phyloP scores from a whole-genome alignment of 2,888 invertebrate species.

The Pollenia angustigena region DNA sequence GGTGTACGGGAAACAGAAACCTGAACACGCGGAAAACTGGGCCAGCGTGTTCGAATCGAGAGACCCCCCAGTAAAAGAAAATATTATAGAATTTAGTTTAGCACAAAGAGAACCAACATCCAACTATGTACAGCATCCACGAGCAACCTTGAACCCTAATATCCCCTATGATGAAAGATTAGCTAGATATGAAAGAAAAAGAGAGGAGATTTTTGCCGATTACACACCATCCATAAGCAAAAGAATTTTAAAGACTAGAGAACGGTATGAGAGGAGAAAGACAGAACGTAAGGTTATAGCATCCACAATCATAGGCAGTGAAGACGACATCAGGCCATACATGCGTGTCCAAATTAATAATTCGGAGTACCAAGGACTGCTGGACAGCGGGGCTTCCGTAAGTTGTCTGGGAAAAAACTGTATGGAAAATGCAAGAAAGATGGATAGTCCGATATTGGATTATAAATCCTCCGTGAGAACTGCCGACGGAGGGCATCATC shows the following conservation, averaged over 20 bases:
- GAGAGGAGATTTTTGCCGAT: no score
- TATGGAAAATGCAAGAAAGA: slow-evolving; percentile 3
- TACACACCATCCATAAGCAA: no score
- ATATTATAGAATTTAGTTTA: neutral
- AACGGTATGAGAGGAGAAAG: no score
- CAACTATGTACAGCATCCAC: neutral
- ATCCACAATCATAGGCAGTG: no score
- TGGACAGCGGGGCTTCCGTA: slow-evolving; percentile 10
- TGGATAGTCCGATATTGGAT: neutral
- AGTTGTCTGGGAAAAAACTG: slow-evolving; percentile 3
- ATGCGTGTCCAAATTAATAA: no score
- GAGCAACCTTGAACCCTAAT: neutral
- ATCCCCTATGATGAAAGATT: no score
- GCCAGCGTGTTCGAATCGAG: neutral
- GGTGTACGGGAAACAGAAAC: neutral
- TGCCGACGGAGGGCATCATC: neutral
- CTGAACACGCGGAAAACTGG: neutral
- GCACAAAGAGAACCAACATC: no score
- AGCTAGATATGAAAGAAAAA: no score
- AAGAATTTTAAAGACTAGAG: no score
- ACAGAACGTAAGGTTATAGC: no score
- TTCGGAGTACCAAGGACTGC: neutral
- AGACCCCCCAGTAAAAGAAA: neutral
- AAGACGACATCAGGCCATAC: no score
- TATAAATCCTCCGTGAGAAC: slow-evolving; percentile 3